Evolutionary conservation across 2,888 invertebrate genomes (phyloP).

Genomic region (Latrodectus elegans): DNA sequence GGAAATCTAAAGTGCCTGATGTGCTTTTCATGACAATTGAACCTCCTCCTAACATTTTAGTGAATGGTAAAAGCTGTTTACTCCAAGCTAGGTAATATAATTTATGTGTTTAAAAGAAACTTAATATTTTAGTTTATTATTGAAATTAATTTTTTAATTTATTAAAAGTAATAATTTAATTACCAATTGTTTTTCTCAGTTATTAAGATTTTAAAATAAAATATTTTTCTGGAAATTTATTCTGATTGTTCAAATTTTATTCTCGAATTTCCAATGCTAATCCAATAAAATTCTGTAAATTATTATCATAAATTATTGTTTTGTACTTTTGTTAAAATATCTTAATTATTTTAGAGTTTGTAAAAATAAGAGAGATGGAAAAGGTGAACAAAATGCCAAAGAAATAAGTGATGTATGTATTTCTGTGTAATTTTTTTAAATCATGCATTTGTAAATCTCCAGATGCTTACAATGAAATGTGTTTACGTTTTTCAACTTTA

Average conservation of each 20-base stretch:
- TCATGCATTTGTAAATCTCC: not conserved
- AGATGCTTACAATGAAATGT: not conserved
- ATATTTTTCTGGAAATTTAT: too few species aligned
- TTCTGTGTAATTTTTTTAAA: not conserved
- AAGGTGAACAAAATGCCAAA: constrained; percentile 78
- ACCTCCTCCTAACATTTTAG: constrained; percentile 84
- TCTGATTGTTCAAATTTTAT: too few species aligned
- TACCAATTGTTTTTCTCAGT: too few species aligned
- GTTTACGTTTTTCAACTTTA: not conserved
- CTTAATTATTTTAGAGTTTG: constrained; percentile 73
- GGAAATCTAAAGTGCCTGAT: constrained; percentile 88
- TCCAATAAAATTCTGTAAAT: too few species aligned
- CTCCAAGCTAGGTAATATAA: constrained; percentile 75
- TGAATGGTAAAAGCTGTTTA: constrained; percentile 80
- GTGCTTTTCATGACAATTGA: constrained; percentile 92
- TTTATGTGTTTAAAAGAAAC: not conserved
- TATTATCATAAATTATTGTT: too few species aligned
- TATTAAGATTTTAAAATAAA: too few species aligned
- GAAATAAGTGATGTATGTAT: constrained; percentile 84
- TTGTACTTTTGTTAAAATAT: too few species aligned
- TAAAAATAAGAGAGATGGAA: constrained; percentile 72
- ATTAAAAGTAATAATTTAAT: too few species aligned
- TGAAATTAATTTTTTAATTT: not conserved
- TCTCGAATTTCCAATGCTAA: constrained; percentile 17
- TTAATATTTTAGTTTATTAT: not conserved